phyloP scores from a whole-genome alignment of 1,140 invertebrate species.

The Euura lappo region DNA sequence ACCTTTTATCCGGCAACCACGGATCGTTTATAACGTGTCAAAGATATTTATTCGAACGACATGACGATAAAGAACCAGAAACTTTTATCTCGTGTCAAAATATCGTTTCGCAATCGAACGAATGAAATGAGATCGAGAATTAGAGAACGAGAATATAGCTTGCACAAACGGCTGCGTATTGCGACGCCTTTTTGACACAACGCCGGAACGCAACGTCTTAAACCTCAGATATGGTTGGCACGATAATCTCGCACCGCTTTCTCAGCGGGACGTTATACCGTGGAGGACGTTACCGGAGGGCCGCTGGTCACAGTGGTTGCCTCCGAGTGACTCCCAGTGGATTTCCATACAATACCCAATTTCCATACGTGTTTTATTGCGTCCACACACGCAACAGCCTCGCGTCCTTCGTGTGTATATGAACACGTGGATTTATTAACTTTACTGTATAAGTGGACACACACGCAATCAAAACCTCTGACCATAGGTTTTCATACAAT shows the following conservation, averaged over 20 bases:
- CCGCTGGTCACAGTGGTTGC: slow-evolving; percentile 54
- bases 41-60: slow-evolving; percentile 47
- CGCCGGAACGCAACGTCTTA: background rate
- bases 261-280: slow-evolving; percentile 54
- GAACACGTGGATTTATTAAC: no score
- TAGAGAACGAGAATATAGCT: background rate
- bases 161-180: background rate
- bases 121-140: background rate
- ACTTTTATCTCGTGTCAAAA: background rate
- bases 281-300: slow-evolving; percentile 28
- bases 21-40: slow-evolving; percentile 21
- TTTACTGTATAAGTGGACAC: no score
- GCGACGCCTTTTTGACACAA: background rate
- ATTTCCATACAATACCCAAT: slow-evolving; percentile 18
- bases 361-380: slow-evolving; percentile 13
- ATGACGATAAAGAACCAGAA: slow-evolving; percentile 1
- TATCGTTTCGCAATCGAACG: background rate
- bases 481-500: no score
- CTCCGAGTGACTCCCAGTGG: slow-evolving; percentile 27
- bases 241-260: slow-evolving; percentile 47
- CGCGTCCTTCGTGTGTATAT: background rate
- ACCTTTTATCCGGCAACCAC: slow-evolving; percentile 36
- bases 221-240: slow-evolving; percentile 37
- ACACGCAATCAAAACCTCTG: no score
- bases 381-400: slow-evolving; percentile 6